Evolutionary conservation across 2,888 invertebrate species (phyloP).

Genomic region (Diarsia rubi): DNA sequence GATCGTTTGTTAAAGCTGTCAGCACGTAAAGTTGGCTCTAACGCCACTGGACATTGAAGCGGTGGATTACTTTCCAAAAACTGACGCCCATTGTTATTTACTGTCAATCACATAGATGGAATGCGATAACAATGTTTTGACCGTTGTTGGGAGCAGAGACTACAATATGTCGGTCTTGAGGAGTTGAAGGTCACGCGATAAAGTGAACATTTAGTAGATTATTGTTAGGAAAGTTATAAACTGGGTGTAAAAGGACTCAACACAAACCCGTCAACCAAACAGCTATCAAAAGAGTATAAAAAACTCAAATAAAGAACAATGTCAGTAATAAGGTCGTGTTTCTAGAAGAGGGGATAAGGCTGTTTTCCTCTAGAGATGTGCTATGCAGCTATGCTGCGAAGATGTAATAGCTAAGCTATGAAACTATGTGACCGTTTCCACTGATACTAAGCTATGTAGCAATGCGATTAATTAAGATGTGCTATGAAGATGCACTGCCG

Average conservation of each 20-base stretch:
- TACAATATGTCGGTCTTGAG: constrained; percentile 13
- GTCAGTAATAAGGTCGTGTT: too few species aligned
- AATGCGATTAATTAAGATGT: too few species aligned
- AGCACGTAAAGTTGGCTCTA: constrained; percentile 1
- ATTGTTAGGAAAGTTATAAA: neutral
- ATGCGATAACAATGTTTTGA: constrained; percentile 20
- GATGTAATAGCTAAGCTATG: too few species aligned
- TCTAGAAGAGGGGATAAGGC: too few species aligned
- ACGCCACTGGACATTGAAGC: neutral
- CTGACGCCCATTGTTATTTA: constrained; percentile 2
- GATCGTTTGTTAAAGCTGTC: constrained; percentile 25
- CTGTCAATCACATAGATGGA: constrained; percentile 33
- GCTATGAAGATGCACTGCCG: too few species aligned
- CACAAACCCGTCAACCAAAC: neutral
- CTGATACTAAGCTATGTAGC: too few species aligned
- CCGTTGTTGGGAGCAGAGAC: neutral
- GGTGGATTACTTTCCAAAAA: constrained; percentile 23
- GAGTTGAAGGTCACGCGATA: constrained; percentile 29
- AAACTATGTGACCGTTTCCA: too few species aligned
- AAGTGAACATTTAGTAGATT: neutral
- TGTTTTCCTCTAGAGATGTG: too few species aligned
- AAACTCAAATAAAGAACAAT: too few species aligned
- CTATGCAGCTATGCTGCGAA: too few species aligned
- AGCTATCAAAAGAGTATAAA: too few species aligned
- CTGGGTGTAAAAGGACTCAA: neutral